A percentile compares a stretch with the other conserved stretches of the same genome.
phyloP scores from a whole-genome alignment of 2,113 vertebrate genomes.

The Dromaius novaehollandiae region DNA sequence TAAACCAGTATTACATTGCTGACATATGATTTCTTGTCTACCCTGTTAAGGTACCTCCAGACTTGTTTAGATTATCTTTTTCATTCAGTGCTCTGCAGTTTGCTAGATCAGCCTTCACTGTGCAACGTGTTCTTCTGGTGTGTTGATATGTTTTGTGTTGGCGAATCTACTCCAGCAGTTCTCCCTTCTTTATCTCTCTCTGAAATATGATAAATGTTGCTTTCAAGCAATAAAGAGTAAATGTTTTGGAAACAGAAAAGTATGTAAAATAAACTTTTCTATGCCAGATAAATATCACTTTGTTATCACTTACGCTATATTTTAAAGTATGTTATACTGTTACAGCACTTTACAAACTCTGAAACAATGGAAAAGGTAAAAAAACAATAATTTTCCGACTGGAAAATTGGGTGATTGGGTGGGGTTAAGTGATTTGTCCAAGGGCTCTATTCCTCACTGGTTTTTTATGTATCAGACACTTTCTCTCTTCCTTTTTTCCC shows the following conservation, averaged over 20 bases:
- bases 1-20: neutral
- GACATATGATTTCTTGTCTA: neutral
- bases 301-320: neutral
- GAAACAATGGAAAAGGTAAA: neutral
- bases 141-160: conserved; percentile 6
- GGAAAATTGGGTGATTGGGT: neutral
- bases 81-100: neutral
- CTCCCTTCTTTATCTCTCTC: neutral
- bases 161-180: neutral
- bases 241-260: neutral
- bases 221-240: neutral
- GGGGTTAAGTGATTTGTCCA: neutral
- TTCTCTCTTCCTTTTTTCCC: neutral
- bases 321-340: neutral
- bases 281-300: neutral
- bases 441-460: neutral
- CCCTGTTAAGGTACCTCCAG: neutral
- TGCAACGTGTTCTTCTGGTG: neutral
- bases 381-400: neutral
- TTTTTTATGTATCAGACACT: neutral
- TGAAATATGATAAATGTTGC: neutral
- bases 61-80: neutral
- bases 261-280: neutral
- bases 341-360: neutral
- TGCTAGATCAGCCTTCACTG: neutral